A percentile compares a stretch with the other conserved stretches of the same genome.
phyloP scores from a whole-genome alignment of 2,888 invertebrate species.

The Vanessa cardui region DNA sequence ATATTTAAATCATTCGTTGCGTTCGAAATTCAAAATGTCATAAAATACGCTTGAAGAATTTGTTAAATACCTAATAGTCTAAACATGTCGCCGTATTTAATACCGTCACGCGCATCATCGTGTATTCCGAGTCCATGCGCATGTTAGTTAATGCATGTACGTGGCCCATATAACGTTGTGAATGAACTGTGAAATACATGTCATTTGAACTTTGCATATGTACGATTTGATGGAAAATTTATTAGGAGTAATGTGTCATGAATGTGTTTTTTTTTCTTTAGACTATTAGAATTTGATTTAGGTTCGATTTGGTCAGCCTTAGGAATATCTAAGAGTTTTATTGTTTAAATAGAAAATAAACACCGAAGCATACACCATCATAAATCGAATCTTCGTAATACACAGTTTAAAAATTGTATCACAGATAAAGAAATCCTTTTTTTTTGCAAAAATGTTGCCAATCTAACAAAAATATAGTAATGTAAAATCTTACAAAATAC shows the following conservation, averaged over 20 bases:
- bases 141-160: conserved; percentile 37
- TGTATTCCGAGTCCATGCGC: conserved; percentile 39
- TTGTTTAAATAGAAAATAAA: no score
- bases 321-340: no score
- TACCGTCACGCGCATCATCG: conserved; percentile 21
- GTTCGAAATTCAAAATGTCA: background rate
- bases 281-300: no score
- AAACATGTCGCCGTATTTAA: conserved; percentile 9
- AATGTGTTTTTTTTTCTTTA: no score
- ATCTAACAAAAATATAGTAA: no score
- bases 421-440: background rate
- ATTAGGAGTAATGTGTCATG: no score
- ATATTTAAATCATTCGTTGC: no score
- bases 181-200: conserved; percentile 37
- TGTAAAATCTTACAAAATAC: background rate
- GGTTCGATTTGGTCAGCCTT: no score
- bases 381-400: no score
- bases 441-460: background rate
- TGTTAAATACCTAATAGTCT: conserved; percentile 1
- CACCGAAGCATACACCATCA: no score
- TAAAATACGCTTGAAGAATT: background rate
- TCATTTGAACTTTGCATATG: background rate
- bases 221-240: no score
- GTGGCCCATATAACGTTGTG: conserved; percentile 45
- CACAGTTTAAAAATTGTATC: background rate